These are phyloP conservation scores for Zophobas morio DNA, from an alignment of 1,140 invertebrate species.

Conservation along the genomic window DNA sequence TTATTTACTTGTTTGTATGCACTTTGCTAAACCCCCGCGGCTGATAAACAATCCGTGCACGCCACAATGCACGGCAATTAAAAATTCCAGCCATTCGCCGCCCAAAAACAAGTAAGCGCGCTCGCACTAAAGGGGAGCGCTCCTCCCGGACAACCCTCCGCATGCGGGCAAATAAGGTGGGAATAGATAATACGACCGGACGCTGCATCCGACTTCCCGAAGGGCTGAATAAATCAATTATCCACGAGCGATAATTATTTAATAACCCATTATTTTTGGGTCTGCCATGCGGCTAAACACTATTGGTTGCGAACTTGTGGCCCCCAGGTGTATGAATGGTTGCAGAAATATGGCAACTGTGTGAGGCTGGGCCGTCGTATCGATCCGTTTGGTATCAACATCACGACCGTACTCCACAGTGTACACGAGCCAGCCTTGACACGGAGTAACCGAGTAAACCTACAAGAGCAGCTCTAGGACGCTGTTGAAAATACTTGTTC, in stretches of 20 bases:
- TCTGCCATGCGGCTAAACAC: slow-evolving; percentile 1
- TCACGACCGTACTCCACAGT: slow-evolving; percentile 39
- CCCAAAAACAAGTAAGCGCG: too few species aligned
- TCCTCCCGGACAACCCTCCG: too few species aligned
- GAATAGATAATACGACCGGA: too few species aligned
- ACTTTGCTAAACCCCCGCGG: too few species aligned
- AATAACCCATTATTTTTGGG: slow-evolving; percentile 1
- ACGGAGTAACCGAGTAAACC: slow-evolving; percentile 58
- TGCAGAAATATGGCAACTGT: slow-evolving; percentile 46
- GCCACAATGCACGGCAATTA: too few species aligned
- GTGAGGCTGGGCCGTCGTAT: slow-evolving; percentile 42
- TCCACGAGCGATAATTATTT: neutral
- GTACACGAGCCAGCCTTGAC: slow-evolving; percentile 55
- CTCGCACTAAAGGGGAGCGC: too few species aligned
- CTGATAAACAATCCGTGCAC: too few species aligned
- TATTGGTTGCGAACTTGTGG: slow-evolving; percentile 11
- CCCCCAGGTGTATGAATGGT: slow-evolving; percentile 46
- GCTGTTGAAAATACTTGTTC: slow-evolving; percentile 28
- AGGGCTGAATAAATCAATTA: neutral
- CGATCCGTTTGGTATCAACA: slow-evolving; percentile 47
- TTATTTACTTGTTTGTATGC: too few species aligned
- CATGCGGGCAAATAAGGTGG: too few species aligned
- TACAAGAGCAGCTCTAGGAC: slow-evolving; percentile 36
- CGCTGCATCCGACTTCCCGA: too few species aligned
- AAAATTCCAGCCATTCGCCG: too few species aligned